A percentile compares a stretch with the other conserved stretches of the same genome.
These are phyloP conservation scores for Neotoxoptera formosana DNA, from an alignment of 1,140 invertebrate species.

Conservation along the genomic window DNA sequence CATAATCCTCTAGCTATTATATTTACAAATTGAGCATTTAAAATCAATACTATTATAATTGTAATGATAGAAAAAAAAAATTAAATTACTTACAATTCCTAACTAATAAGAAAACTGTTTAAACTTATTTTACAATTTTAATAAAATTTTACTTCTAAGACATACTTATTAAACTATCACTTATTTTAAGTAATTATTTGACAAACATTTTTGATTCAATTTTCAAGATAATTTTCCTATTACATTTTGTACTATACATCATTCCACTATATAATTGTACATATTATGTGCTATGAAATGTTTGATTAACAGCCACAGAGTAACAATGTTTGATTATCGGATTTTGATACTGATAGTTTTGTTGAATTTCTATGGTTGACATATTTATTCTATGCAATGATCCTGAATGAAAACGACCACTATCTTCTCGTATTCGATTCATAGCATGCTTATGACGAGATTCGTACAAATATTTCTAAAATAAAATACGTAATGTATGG, in stretches of 20 bases:
- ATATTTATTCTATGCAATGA: slow-evolving; percentile 68
- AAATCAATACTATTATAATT: too few species aligned
- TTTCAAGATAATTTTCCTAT: background rate
- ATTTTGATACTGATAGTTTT: background rate
- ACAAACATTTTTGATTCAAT: background rate
- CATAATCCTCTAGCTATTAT: background rate
- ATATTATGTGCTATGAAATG: background rate
- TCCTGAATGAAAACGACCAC: slow-evolving; percentile 91
- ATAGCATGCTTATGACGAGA: slow-evolving; percentile 97
- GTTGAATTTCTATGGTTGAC: background rate
- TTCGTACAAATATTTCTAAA: slow-evolving; percentile 98
- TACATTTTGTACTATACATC: background rate
- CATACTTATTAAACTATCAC: too few species aligned
- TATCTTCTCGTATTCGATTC: slow-evolving; percentile 95
- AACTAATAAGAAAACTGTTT: background rate
- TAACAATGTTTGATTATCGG: background rate
- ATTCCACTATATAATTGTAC: background rate
- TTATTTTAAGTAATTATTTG: background rate
- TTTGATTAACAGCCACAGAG: background rate
- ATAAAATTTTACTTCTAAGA: background rate
- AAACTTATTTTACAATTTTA: too few species aligned
- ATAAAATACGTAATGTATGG: slow-evolving; percentile 59
- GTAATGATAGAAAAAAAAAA: background rate
- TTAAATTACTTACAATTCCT: background rate
- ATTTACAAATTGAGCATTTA: too few species aligned